Base-by-base conservation (phyloP, 1,140 invertebrate species). In the Cardiocondyla obscurior region DNA sequence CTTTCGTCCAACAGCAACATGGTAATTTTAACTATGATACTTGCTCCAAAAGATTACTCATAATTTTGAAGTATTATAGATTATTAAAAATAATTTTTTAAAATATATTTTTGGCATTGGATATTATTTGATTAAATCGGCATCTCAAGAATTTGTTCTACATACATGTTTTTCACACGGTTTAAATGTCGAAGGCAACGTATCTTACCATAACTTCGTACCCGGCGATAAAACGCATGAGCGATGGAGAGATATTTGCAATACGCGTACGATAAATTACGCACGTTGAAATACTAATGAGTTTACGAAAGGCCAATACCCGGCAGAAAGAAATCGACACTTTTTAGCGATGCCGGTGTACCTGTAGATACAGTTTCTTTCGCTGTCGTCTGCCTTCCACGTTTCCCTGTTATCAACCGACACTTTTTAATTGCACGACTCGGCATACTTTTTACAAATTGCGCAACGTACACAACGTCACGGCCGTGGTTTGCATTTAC, bases 21-120 rank as follows among this genome's bases (percentile, higher is more conserved):
- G n/a, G n/a, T n/a, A n/a, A n/a, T 83, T 86, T 62, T 33, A 49
- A 30, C 79, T 84, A 84, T 90, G 58, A 49, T 60, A 74, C 87
- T 90, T 79, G 16, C 55, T 28, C 51, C 69, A 58, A 58, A 65
- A 88, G 83, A 90, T 90, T 90, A 90, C 86, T 49, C 67, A 57
- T 90, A 90, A 90, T 90, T 90, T n/a, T n/a, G n/a, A n/a, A n/a
- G n/a, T n/a, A n/a, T n/a, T n/a, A n/a, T n/a, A n/a, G n/a, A n/a
- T n/a, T n/a, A n/a, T n/a, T n/a, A n/a, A n/a, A n/a, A n/a, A 62
- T 49, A 33, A 76, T 46, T 64, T 64, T 44, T 74, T 14, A 1
- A 30, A 10, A n/a, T 7, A 16, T 30, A 8, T 30, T 44, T 58
- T 60, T 22, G 2, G 1, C 39, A 30, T 42, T 16, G 16, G 8